Evolutionary conservation across 2,888 invertebrate species (phyloP).

Genomic region (Dynastes tityus): DNA sequence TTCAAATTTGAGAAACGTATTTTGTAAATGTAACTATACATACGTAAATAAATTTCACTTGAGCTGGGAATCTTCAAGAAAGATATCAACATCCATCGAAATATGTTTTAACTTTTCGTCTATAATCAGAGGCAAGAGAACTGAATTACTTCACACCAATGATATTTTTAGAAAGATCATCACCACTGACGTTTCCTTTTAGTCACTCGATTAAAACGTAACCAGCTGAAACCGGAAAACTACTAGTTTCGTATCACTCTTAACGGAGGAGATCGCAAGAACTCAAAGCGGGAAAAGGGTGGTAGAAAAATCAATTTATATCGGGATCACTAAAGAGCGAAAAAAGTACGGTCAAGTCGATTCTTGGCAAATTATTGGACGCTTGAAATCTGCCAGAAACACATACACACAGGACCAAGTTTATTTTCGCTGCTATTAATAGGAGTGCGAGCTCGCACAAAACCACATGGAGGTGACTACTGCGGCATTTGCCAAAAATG

Average conservation of each 20-base stretch:
- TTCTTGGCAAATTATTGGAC: conserved; percentile 40
- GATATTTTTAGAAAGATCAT: too few relatives aligned
- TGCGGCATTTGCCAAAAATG: conserved; percentile 49
- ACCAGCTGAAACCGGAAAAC: too few relatives aligned
- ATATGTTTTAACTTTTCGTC: background rate
- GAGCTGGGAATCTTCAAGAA: too few relatives aligned
- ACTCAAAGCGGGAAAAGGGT: background rate
- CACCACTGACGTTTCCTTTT: too few relatives aligned
- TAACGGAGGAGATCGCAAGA: background rate
- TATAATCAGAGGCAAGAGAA: too few relatives aligned
- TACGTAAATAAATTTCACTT: too few relatives aligned
- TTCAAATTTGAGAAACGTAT: too few relatives aligned
- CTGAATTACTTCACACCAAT: too few relatives aligned
- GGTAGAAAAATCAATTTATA: conserved; percentile 19
- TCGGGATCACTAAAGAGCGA: background rate
- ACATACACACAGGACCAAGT: conserved; percentile 53
- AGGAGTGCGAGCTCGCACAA: conserved; percentile 58
- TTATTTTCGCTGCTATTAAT: conserved; percentile 67
- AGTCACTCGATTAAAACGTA: too few relatives aligned
- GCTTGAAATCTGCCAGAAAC: conserved; percentile 62
- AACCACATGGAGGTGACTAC: conserved; percentile 43
- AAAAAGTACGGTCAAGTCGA: conserved; percentile 19
- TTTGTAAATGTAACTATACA: too few relatives aligned
- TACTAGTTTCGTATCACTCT: too few relatives aligned
- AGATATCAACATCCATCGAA: background rate